Base-by-base conservation (phyloP, 2,113 vertebrate species). In the Phalacrocorax brasilianus region DNA sequence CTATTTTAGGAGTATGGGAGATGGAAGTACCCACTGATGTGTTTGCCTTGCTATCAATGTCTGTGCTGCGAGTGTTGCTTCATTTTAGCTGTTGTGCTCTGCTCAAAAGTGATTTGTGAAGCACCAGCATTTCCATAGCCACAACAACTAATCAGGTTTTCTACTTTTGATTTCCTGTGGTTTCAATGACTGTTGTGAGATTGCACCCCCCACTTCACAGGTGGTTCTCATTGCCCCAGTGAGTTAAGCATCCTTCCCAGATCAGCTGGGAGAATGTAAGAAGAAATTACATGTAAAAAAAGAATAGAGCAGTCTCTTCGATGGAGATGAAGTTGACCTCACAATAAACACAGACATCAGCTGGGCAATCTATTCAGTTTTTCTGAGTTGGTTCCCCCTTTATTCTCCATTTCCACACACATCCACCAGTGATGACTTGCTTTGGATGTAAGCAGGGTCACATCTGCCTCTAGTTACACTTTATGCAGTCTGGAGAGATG, bases 381-480 rank as follows among this genome's bases (percentile, higher is more conserved):
- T 53, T 78, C 74, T 7, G 1, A 24, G 85, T 3, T 59, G 61
- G 11, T 65, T 79, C 35, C 16, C 14, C 26, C 50, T 83, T 68
- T 65, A 33, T 61, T 49, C 42, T 20, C 59, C 22, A 5, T 88
- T 94, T 58, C 68, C 56, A 53, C 24, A 11, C 20, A 9, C 0
- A 0, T 26, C 58, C 62, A 35, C 3, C 58, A 56, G n/a, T 0
- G 1, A 12, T 78, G 71, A 42, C 26, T 53, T 63, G 62, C 12
- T 22, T 50, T 59, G 71, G 56, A 10, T 42, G 22, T 63, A 67
- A 35, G 50, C 55, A 70, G 50, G 11, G 22, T 68, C 18, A 5
- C 7, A 4, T 4, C 17, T 44, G 18, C 26, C 50, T 28, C 30
- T 24, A 14, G 38, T 42, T 30, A 30, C 16, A 0, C n/a, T 55